Evolutionary conservation across 2,888 invertebrate species (phyloP), one percentile per base, ranked within the genome.

Genomic region (Bruchidius siliquastri): DNA sequence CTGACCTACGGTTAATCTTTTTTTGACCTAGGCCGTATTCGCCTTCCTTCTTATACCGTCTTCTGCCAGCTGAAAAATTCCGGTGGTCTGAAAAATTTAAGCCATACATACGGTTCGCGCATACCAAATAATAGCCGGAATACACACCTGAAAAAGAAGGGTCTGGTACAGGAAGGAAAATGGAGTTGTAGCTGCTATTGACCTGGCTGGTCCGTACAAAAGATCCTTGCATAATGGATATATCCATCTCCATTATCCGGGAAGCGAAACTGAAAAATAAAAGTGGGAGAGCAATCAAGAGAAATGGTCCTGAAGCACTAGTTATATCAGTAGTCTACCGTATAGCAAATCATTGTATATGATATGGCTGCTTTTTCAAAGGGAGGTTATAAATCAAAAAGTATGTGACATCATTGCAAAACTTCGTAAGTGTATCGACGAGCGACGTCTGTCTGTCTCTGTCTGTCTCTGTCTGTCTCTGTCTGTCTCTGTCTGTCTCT

Each of bases 401-500:
- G n/a, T n/a, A n/a, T n/a, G n/a, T n/a, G n/a, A n/a, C n/a, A n/a
- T n/a, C n/a, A n/a, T n/a, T n/a, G n/a, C n/a, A n/a, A n/a, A n/a
- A n/a, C n/a, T n/a, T n/a, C n/a, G n/a, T n/a, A n/a, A n/a, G n/a
- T n/a, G n/a, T n/a, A n/a, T n/a, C n/a, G n/a, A n/a, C n/a, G n/a
- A n/a, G n/a, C n/a, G n/a, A n/a, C n/a, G 26, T 26, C 26, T 71
- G 71, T 71, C 22, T 71, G 71, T 71, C 22, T 71, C 30, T 71
- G 71, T 71, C 22, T 71, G 71, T 71, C 22, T 71, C 30, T 71
- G 71, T 71, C 22, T 71, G 71, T 71, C 22, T 71, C 30, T 71
- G 71, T 71, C 22, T 71, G 71, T 71, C 22, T 71, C 26, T 26
- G 26, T 26, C 26, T 26, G 26, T 26, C 26, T 26, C 26, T 26